These are phyloP conservation scores for Aspidiotus destructor DNA, from an alignment of 2,888 invertebrate species.

Conservation along the genomic window DNA sequence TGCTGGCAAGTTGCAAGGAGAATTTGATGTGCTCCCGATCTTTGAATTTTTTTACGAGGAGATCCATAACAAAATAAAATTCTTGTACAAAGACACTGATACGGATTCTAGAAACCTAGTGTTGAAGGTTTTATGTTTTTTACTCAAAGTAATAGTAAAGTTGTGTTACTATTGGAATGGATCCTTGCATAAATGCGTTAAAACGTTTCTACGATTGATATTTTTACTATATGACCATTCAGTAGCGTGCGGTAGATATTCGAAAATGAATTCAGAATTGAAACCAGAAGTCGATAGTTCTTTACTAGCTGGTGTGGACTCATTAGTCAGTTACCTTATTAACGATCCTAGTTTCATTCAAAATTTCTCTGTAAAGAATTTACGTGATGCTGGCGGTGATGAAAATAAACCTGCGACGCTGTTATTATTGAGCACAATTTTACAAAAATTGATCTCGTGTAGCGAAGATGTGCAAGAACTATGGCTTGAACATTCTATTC, in stretches of 20 bases:
- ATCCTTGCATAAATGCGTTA: neutral
- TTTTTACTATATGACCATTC: slow-evolving; percentile 16
- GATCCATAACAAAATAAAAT: slow-evolving; percentile 2
- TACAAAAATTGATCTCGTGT: slow-evolving; percentile 8
- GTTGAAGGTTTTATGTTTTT: slow-evolving; percentile 10
- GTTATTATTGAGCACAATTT: slow-evolving; percentile 1
- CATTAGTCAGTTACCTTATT: slow-evolving; percentile 6
- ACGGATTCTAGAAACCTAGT: neutral
- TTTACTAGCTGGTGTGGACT: slow-evolving; percentile 21
- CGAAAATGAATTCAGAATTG: neutral
- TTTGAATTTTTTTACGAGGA: slow-evolving; percentile 10
- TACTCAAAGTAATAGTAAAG: slow-evolving; percentile 16
- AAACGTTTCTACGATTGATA: slow-evolving; percentile 6
- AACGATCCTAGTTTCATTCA: slow-evolving; percentile 10
- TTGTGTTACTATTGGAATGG: slow-evolving; percentile 15
- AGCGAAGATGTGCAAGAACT: neutral
- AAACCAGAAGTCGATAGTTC: slow-evolving; percentile 1
- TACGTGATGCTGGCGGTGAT: neutral
- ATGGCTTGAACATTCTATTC: neutral
- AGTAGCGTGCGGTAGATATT: neutral
- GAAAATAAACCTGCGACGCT: neutral
- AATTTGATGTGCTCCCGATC: slow-evolving; percentile 12
- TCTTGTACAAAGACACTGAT: neutral
- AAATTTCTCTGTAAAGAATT: neutral
- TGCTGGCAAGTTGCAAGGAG: neutral